Percentiles rank a stretch among this genome's conserved stretches.
Evolutionary conservation across 2,113 vertebrate species (phyloP).

Genomic region (Numenius arquata): DNA sequence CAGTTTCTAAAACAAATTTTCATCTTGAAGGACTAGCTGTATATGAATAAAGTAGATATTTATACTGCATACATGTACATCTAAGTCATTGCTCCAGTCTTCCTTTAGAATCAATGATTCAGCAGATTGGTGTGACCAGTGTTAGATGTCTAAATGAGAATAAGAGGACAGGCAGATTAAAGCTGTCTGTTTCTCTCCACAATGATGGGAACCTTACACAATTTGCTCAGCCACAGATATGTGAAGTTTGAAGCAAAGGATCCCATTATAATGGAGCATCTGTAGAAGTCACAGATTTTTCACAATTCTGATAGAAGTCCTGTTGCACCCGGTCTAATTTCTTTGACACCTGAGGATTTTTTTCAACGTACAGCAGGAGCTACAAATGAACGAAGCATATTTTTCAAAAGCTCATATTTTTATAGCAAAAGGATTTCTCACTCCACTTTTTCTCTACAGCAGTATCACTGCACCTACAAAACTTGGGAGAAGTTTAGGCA

Average conservation of each 20-base stretch:
- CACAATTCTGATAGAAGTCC: neutral
- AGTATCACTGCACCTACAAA: neutral
- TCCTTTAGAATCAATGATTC: neutral
- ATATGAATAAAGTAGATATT: neutral
- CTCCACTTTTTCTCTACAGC: neutral
- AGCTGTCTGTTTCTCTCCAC: neutral
- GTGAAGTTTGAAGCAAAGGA: neutral
- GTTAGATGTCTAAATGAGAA: neutral
- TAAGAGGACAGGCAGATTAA: neutral
- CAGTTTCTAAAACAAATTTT: neutral
- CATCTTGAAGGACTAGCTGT: neutral
- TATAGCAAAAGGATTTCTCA: neutral
- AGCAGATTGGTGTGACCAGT: neutral
- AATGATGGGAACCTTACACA: rapidly evolving
- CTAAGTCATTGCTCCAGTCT: neutral
- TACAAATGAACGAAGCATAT: rapidly evolving
- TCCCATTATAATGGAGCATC: neutral
- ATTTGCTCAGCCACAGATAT: neutral
- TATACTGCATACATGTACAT: neutral
- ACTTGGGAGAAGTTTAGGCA: neutral
- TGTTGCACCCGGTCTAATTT: neutral
- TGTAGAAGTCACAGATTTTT: neutral
- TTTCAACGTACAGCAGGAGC: neutral
- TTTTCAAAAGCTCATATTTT: neutral
- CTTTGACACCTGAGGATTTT: neutral